Evolutionary conservation across 2,113 vertebrate genomes (phyloP).

Genomic region (Pelmatolapia mariae): DNA sequence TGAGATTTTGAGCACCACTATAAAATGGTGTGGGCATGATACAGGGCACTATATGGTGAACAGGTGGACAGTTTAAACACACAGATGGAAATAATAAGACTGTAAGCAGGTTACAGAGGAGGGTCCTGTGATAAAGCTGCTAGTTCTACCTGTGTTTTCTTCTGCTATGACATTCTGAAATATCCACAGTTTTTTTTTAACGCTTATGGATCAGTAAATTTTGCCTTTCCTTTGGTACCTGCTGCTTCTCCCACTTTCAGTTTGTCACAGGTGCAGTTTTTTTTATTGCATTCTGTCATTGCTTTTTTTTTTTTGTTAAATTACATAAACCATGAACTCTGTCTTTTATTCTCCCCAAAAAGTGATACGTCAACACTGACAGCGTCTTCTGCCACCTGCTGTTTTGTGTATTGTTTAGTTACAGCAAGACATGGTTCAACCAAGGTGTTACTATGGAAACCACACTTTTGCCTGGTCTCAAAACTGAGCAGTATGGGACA

Average conservation of each 20-base stretch:
- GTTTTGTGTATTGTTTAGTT: background rate
- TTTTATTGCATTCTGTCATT: background rate
- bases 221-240: background rate
- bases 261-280: background rate
- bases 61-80: background rate
- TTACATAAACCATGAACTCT: background rate
- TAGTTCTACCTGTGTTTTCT: background rate
- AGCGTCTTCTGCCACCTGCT: background rate
- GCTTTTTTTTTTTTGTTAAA: background rate
- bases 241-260: background rate
- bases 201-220: background rate
- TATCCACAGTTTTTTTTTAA: background rate
- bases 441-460: slow-evolving; percentile 20
- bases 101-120: background rate
- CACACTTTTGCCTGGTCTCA: background rate
- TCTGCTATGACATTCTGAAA: background rate
- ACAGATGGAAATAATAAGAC: background rate
- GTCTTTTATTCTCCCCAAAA: background rate
- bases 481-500: background rate
- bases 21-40: background rate
- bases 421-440: background rate
- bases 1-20: background rate
- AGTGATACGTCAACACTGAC: background rate
- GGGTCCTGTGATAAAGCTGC: background rate
- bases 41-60: background rate